Base-by-base conservation (phyloP, 2,113 vertebrate genomes). In the Rana temporaria region DNA sequence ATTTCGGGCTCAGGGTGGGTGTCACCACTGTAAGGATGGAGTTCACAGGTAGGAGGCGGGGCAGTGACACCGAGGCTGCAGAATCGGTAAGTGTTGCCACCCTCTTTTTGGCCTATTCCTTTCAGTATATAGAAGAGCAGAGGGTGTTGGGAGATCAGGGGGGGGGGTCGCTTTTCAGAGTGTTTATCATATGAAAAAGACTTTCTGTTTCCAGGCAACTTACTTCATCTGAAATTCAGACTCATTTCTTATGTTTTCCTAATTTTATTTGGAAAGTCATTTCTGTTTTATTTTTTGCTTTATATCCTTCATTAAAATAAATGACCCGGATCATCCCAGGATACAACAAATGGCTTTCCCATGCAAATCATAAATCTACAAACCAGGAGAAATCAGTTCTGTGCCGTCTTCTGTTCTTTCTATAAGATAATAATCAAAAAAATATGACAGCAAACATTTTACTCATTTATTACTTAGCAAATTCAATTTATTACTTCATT, bases 291-390 rank as follows among this genome's bases (percentile, higher is more conserved):
- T 11, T 60, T 56, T 77, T 20, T 62, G n/a, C 59, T 78, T 71
- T 62, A 71, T 53, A 71, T 71, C 71, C 64, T 72, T 65, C 42
- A 81, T 72, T 64, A 81, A 73, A 64, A 73, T 56, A 81, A 73
- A 73, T 81, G 79, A 81, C 60, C 69, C 55, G 12, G 17, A 64
- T 65, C 79, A 64, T 72, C 22, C 22, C 59, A 3, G 42, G 68
- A 81, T 52, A 72, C 59, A 81, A 64, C 42, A 72, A 80, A 62
- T n/a, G 67, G 26, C 32, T 69, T 68, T 80, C 26, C 26, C 32
- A 73, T 63, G 59, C 79, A 80, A 71, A 81, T 81, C 26, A 81
- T 53, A 71, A 81, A 52, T 63, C 52, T 42, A 56, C 64, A 34
- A 5, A 38, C 14, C 32, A 24, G 2, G 66, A 9, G 56, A 70